phyloP scores from a whole-genome alignment of 2,797 vertebrate genomes.

The Dromococcyx pavoninus region DNA sequence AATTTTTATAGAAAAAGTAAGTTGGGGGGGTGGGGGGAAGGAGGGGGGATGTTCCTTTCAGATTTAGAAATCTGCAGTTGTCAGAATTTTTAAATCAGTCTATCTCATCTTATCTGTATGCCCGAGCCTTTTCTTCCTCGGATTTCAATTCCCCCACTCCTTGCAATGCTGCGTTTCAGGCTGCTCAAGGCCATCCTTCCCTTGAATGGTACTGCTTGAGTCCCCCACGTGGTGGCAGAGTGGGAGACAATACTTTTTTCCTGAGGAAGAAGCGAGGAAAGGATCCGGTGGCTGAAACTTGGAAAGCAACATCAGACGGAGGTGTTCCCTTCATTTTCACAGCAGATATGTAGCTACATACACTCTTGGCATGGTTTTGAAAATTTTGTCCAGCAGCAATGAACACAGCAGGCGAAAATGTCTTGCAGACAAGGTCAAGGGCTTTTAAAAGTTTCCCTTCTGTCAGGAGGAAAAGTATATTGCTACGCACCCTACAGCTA shows the following conservation, averaged over 20 bases:
- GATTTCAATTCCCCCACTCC: neutral
- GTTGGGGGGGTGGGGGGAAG: neutral
- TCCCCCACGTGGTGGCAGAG: neutral
- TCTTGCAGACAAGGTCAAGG: neutral
- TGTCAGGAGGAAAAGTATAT: neutral
- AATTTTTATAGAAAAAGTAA: neutral
- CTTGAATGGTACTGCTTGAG: neutral
- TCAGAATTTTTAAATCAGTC: neutral
- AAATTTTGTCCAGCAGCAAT: neutral
- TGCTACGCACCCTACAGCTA: neutral
- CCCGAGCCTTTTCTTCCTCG: neutral
- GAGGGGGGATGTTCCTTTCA: neutral
- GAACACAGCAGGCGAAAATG: neutral
- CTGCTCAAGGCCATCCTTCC: neutral
- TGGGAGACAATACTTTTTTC: neutral
- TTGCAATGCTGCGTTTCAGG: accelerated
- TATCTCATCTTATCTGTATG: neutral
- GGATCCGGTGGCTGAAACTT: neutral
- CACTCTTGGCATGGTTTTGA: neutral
- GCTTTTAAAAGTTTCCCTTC: neutral
- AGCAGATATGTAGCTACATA: neutral
- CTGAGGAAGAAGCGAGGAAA: neutral
- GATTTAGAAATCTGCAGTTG: neutral
- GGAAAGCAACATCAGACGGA: neutral
- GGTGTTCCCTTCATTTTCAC: neutral